These are phyloP conservation scores for Laticauda colubrina DNA, from an alignment of 2,113 vertebrate genomes.

Conservation along the genomic window DNA sequence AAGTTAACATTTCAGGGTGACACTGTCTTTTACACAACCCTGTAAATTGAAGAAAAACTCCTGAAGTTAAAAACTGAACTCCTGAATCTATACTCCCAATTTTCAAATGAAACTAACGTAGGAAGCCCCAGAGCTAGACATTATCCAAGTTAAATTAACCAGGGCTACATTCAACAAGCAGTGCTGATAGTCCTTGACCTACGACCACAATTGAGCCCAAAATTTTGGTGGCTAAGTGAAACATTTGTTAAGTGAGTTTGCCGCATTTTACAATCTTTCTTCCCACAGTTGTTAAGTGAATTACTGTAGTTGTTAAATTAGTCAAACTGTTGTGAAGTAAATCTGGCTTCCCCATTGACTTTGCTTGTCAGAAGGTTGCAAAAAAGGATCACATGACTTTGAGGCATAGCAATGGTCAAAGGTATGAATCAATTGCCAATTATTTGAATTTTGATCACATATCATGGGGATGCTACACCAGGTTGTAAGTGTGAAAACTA, in stretches of 20 bases:
- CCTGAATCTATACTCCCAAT: neutral
- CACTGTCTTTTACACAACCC: neutral
- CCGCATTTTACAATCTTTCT: neutral
- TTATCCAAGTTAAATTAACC: neutral
- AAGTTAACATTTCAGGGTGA: neutral
- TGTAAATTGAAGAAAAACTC: neutral
- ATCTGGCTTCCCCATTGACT: neutral
- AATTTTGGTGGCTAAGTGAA: neutral
- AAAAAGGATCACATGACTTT: neutral
- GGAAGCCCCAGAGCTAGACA: neutral
- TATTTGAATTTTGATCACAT: neutral
- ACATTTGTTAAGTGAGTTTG: neutral
- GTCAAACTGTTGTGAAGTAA: neutral
- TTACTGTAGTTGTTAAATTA: neutral
- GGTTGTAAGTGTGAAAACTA: neutral
- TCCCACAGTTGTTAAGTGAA: neutral
- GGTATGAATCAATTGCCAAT: neutral
- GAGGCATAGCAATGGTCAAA: neutral
- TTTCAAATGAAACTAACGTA: neutral
- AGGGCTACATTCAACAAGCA: neutral
- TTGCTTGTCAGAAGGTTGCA: neutral
- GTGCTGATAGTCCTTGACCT: neutral
- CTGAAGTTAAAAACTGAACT: neutral
- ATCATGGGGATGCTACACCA: neutral
- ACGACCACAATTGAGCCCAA: neutral